Conservation (phyloP, 2,797 vertebrate species). For the Gobionotothen gibberifrons region DNA sequence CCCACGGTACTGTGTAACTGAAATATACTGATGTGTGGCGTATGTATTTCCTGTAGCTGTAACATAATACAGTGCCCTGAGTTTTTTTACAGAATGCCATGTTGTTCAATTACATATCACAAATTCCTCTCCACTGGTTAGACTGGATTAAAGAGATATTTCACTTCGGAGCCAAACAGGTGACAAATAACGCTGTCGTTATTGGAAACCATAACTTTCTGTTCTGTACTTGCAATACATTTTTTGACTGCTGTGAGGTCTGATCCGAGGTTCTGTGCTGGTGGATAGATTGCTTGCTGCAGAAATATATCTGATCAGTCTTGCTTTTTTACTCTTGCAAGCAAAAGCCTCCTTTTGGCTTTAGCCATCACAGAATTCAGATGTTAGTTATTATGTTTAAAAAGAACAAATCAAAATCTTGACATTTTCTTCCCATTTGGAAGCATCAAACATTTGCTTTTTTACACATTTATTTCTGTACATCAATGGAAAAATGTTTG, state of each 20-base stretch:
- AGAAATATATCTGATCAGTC: background rate
- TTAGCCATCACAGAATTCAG: background rate
- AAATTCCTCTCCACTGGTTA: constrained; percentile 17
- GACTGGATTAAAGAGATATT: constrained; percentile 51
- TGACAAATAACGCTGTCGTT: background rate
- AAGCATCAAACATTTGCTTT: background rate
- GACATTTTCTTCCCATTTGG: background rate
- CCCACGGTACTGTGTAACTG: constrained; percentile 11
- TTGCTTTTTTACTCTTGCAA: background rate
- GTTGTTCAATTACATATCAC: constrained; percentile 24
- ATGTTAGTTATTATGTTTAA: background rate
- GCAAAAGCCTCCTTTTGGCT: background rate
- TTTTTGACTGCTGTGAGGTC: constrained; percentile 17
- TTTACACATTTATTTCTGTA: background rate
- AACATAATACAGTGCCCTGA: constrained; percentile 38
- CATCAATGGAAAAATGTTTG: background rate
- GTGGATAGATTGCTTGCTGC: constrained; percentile 14
- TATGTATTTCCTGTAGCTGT: background rate
- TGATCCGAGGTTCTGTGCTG: constrained; percentile 2
- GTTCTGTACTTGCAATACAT: background rate
- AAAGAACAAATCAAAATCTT: background rate
- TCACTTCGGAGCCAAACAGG: constrained; percentile 27
- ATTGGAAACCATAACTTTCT: background rate
- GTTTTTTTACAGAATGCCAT: constrained; percentile 37
- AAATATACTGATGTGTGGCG: constrained; percentile 23